Base-by-base conservation (phyloP, 1,140 invertebrate genomes). In the Oryzaephilus surinamensis region DNA sequence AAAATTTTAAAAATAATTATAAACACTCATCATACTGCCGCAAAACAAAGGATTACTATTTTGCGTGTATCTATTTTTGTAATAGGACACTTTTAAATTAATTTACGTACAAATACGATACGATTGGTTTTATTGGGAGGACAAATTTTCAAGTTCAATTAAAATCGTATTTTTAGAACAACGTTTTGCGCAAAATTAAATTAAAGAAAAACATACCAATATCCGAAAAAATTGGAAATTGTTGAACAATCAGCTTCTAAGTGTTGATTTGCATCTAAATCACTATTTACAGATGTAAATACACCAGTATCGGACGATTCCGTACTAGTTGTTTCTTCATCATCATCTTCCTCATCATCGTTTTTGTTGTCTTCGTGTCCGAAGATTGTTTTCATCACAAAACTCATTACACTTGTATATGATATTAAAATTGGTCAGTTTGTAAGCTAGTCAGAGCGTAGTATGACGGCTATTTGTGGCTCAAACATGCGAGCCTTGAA, bases 141-240 rank as follows among this genome's bases (percentile, higher is more conserved):
- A 14, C 33, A n/a, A 26, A n/a, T 36, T 21, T 26, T 36, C 26
- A 36, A 15, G 33, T 36, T 20, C 26, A 21, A n/a, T n/a, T 5
- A 6, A 26, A 5, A 8, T 12, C 6, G 4, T 36, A 36, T 26
- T 36, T 36, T 36, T 36, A 36, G 21, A 36, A 6, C 5, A 36
- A 17, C 26, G 28, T 36, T 33, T 18, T 33, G 6, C 4, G 6
- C 19, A 32, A 16, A 18, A 21, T 16, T 19, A 19, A 33, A 34
- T 34, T 20, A 13, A 13, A 13, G 2, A 24, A 6, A 4, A 24
- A 52, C 50, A 38, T 47, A 61, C 59, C 59, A 61, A 43, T 61
- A 61, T 26, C 55, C 57, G 32, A 61, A 61, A 43, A 61, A 61
- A 33, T 57, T 60, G 1, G 57, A 58, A 41, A 61, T 58, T 2